These are phyloP conservation scores for Zhuqinia jingwanae DNA, from an alignment of 2,888 invertebrate genomes.

Conservation along the genomic window DNA sequence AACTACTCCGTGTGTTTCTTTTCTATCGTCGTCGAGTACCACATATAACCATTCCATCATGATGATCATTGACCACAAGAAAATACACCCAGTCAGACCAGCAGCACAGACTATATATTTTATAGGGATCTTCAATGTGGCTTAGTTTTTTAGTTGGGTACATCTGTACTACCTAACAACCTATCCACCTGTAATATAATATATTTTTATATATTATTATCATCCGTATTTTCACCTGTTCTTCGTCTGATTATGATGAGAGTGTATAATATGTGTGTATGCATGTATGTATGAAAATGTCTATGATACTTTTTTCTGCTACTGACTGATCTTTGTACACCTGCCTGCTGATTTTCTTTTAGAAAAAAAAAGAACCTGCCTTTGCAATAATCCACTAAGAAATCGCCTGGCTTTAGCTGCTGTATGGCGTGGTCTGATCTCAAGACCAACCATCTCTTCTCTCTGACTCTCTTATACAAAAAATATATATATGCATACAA, in stretches of 20 bases:
- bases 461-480: background rate
- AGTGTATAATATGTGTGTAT: no score
- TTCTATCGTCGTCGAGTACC: background rate
- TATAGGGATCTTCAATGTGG: no score
- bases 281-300: no score
- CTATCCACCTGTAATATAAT: background rate
- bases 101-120: no score
- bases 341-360: background rate
- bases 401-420: no score
- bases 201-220: background rate
- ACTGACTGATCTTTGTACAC: background rate
- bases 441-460: no score
- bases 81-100: no score
- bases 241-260: no score
- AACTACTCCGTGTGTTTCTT: background rate
- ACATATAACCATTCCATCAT: background rate
- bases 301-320: background rate
- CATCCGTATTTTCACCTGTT: no score
- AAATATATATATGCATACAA: no score
- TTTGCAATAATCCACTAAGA: no score
- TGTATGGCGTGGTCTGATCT: background rate
- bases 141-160: background rate
- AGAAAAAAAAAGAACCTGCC: no score
- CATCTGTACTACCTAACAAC: background rate
- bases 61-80: background rate